Evolutionary conservation across 2,113 vertebrate genomes (phyloP), one percentile per base, ranked within the genome.

Genomic region (Pundamilia nyererei): DNA sequence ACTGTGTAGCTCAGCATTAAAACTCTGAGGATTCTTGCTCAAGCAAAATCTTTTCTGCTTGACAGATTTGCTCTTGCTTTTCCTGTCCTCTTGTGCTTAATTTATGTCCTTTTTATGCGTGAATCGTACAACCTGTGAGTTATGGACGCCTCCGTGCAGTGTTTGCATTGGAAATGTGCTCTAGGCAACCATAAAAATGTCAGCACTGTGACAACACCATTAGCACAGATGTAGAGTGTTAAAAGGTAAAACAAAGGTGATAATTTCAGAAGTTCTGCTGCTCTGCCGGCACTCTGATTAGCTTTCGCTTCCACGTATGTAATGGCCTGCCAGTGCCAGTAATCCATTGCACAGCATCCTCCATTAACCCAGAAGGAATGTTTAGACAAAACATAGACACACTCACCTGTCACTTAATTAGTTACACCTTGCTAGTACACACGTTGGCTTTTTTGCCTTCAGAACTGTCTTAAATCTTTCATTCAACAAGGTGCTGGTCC

Each of bases 281-380:
- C 92, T 90, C 17, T 38, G 3, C 7, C 0, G 65, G 87, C 84
- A 88, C 13, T 81, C 45, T 90, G 6, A 84, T 62, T 86, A 24
- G 90, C 87, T 26, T 26, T 83, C 80, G 84, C 91, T 88, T 29
- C 4, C 92, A 51, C 81, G 87, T 94, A 86, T 56, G 93, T 72
- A 88, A 94, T 93, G 90, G 93, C 89, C 95, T 96, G 89, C 92
- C 75, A 35, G 91, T 85, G 62, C 62, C 0, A 8, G 91, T 95
- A 91, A 97, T 97, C 94, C 95, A 94, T 95, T 94, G 93, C 95
- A 94, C 47, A 70, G 89, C 12, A 21, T 81, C 82, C 68, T 56
- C 38, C 54, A 31, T 72, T 70, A 81, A 58, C 60, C 35, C 1
- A 31, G 49, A 85, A 47, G 60, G 58, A 53, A 82, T 79, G 49